Evolutionary conservation across 2,113 vertebrate genomes (phyloP), one percentile per base, ranked within the genome.

Genomic region (Saguinus midas): DNA sequence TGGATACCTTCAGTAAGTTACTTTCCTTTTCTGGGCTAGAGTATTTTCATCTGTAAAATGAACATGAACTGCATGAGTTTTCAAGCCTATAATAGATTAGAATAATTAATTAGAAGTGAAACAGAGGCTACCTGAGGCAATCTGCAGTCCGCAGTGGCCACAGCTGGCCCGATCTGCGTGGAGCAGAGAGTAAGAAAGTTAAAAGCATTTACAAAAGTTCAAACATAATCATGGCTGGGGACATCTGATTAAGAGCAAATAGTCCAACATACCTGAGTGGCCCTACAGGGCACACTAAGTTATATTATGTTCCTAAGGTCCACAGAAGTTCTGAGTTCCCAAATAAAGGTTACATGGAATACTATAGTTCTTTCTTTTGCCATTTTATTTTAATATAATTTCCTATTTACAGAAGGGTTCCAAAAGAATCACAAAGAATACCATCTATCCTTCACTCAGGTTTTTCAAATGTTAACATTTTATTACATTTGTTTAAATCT

Each of bases 41-140:
- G n/a, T 43, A 21, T 81, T 80, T 95, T 94, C 48, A 32, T 94
- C 32, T 95, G 75, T 95, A 25, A 92, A 80, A 55, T 52, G 23
- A 80, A 58, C 14, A 1, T 13, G 78, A 94, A 48, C 35, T 27
- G 27, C 57, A 17, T 32, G 50, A 52, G 5, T 37, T 81, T 81
- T 8, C 32, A 82, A 64, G n/a, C 35, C 64, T 50, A 2, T 45
- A 27, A 40, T 18, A 68, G 45, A 45, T 72, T 6, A 45, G 82
- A 57, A 20, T 45, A 52, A 1, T 79, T 58, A 79, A n/a, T 73
- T 52, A 52, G 35, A 87, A 40, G 50, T 55, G 3, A 6, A 21
- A 0, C 3, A 50, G 85, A 29, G 25, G 5, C 21, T 57, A 3
- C 81, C 68, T 37, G 21, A 78, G 50, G 90, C 80, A 52, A 27